A percentile compares a stretch with the other conserved stretches of the same genome.
Conservation (phyloP, 2,113 vertebrate species). For the Salvator merianae region DNA sequence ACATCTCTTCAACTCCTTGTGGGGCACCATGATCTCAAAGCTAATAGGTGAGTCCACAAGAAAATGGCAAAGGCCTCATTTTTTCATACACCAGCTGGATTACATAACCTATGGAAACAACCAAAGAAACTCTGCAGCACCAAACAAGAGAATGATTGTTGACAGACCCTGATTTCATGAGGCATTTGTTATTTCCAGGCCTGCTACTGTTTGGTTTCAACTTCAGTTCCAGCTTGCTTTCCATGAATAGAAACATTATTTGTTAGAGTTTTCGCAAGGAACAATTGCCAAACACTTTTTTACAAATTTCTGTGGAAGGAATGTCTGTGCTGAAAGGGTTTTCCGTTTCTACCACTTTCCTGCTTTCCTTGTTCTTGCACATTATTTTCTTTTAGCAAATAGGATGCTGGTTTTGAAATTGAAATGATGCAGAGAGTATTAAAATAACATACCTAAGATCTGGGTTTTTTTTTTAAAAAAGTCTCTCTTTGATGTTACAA, state of each 20-base stretch:
- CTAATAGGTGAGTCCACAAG: not conserved
- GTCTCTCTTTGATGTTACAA: constrained; percentile 68
- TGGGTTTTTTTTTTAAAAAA: constrained; percentile 69
- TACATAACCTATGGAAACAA: constrained; percentile 20
- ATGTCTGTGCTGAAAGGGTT: constrained; percentile 57
- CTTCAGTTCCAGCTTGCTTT: constrained; percentile 53
- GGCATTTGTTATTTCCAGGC: not conserved
- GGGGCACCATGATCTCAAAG: not conserved
- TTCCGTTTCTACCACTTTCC: constrained; percentile 63
- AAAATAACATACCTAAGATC: constrained; percentile 69
- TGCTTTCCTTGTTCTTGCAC: constrained; percentile 57
- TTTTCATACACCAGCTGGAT: not conserved
- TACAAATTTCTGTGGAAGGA: constrained; percentile 64
- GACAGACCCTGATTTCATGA: not conserved
- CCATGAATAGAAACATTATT: constrained; percentile 37
- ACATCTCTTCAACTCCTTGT: not conserved
- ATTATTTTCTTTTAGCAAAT: constrained; percentile 71
- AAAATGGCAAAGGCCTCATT: not conserved
- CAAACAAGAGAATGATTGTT: constrained; percentile 10
- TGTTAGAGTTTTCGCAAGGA: constrained; percentile 53
- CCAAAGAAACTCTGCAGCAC: constrained; percentile 36
- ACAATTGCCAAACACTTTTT: constrained; percentile 64
- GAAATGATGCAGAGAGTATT: constrained; percentile 66
- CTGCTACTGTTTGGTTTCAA: constrained; percentile 21
- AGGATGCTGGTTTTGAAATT: constrained; percentile 61